These are phyloP conservation scores for Reinhardtius hippoglossoides DNA, from an alignment of 2,113 vertebrate species.

Conservation along the genomic window DNA sequence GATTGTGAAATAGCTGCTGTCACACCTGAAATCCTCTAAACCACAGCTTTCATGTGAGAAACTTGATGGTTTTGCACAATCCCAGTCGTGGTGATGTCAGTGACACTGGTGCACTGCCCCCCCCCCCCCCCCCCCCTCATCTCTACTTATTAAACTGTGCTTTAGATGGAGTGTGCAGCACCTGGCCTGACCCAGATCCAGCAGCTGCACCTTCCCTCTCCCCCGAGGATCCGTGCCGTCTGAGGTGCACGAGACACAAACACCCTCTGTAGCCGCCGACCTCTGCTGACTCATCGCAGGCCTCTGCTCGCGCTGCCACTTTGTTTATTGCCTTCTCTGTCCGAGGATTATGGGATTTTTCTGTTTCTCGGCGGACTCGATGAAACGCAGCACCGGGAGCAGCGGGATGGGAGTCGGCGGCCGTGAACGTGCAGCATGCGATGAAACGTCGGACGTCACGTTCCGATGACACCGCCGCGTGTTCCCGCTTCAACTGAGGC, in stretches of 20 bases:
- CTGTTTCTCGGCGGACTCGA: slow-evolving; percentile 27
- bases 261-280: not conserved
- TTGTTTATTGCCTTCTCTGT: slow-evolving; percentile 45
- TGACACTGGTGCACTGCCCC: too few relatives aligned
- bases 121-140: too few relatives aligned
- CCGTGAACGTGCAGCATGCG: slow-evolving; percentile 12
- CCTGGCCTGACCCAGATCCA: too few relatives aligned
- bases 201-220: too few relatives aligned
- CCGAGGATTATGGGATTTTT: slow-evolving; percentile 61
- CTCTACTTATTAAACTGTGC: too few relatives aligned
- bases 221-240: too few relatives aligned
- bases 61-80: too few relatives aligned
- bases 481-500: not conserved
- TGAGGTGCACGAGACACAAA: not conserved
- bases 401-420: not conserved
- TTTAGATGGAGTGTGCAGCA: too few relatives aligned
- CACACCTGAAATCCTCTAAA: too few relatives aligned
- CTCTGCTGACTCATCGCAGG: slow-evolving; percentile 50
- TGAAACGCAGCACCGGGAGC: slow-evolving; percentile 12
- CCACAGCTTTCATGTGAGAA: too few relatives aligned
- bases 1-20: too few relatives aligned
- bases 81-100: too few relatives aligned
- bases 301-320: slow-evolving; percentile 12
- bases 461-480: slow-evolving; percentile 17
- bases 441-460: slow-evolving; percentile 35